phyloP scores from a whole-genome alignment of 2,797 vertebrate species.

The Aythya fuligula region DNA sequence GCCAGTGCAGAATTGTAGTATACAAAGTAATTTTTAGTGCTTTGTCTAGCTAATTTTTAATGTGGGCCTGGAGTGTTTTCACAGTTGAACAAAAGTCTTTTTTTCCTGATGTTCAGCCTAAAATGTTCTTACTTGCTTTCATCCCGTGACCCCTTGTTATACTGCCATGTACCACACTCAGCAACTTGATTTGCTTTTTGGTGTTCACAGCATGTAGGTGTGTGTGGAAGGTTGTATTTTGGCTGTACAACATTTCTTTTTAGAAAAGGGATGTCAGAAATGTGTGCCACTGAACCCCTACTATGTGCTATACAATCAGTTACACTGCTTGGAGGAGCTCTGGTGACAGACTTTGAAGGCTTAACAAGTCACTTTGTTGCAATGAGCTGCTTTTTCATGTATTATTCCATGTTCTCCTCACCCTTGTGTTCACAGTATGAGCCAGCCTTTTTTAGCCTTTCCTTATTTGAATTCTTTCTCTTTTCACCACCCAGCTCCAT shows the following conservation, averaged over 20 bases:
- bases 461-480: conserved; percentile 59
- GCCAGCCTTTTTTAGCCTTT: conserved; percentile 43
- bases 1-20: conserved; percentile 9
- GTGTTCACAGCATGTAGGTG: conserved; percentile 56
- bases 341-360: conserved; percentile 42
- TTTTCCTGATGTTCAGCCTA: conserved; percentile 14
- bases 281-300: background rate
- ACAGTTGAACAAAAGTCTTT: conserved; percentile 17
- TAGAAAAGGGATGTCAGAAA: conserved; percentile 40
- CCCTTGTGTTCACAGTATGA: conserved; percentile 16
- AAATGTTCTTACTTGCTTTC: conserved; percentile 50
- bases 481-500: conserved; percentile 39
- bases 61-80: background rate
- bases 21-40: conserved; percentile 27
- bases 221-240: conserved; percentile 43
- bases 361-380: conserved; percentile 44
- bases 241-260: conserved; percentile 9
- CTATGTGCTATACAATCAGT: background rate
- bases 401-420: conserved; percentile 41
- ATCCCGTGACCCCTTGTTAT: conserved; percentile 52
- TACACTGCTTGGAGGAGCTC: conserved; percentile 40
- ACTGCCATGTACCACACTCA: background rate
- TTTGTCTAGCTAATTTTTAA: conserved; percentile 68
- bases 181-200: conserved; percentile 58
- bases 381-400: conserved; percentile 43